These are phyloP conservation scores for Agrypnia vestita DNA, from an alignment of 1,140 invertebrate species.

Conservation along the genomic window DNA sequence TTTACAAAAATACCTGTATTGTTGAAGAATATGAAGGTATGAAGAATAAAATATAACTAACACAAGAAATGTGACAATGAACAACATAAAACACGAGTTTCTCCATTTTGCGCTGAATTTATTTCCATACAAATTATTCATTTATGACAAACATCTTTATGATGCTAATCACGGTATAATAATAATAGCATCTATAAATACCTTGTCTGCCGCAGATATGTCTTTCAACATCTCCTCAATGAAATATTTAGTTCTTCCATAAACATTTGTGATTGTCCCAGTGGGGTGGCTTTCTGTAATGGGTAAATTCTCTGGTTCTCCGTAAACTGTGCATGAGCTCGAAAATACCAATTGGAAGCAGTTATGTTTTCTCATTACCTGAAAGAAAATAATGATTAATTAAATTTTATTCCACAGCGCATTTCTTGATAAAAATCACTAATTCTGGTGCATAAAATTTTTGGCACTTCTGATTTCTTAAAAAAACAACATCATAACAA, in stretches of 20 bases:
- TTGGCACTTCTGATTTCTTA: too few relatives aligned
- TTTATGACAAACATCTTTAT: too few relatives aligned
- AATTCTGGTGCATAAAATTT: too few relatives aligned
- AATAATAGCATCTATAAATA: conserved; percentile 63
- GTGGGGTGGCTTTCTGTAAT: conserved; percentile 90
- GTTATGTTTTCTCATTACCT: conserved; percentile 87
- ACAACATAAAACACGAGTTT: too few relatives aligned
- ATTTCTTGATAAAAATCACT: too few relatives aligned
- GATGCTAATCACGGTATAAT: background rate
- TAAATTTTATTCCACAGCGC: too few relatives aligned
- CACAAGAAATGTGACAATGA: too few relatives aligned
- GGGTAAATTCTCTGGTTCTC: conserved; percentile 87
- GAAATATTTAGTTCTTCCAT: conserved; percentile 91
- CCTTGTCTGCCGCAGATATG: conserved; percentile 81
- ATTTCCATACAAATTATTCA: background rate
- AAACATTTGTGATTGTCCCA: conserved; percentile 85
- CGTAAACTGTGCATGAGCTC: conserved; percentile 96
- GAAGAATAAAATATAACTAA: too few relatives aligned
- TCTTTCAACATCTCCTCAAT: conserved; percentile 95
- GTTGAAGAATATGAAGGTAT: too few relatives aligned
- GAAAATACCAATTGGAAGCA: conserved; percentile 93
- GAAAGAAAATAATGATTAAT: conserved; percentile 52
- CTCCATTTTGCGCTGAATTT: background rate
- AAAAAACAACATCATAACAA: too few relatives aligned
- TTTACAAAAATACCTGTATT: too few relatives aligned